Base-by-base conservation (phyloP, 2,888 invertebrate species). In the Aricia artaxerxes region DNA sequence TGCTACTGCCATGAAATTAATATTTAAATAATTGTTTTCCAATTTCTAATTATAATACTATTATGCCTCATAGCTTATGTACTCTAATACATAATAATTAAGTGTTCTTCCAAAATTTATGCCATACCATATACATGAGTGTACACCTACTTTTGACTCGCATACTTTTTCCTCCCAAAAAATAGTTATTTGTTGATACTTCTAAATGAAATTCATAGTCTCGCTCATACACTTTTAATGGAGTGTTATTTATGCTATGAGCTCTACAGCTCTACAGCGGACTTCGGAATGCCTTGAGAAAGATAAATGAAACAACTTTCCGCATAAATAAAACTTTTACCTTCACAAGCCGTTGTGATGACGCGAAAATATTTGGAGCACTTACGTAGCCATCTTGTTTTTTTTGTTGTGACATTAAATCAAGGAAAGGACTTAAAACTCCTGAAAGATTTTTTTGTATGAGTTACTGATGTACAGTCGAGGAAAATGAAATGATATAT, bases 281-380 rank as follows among this genome's bases (percentile, higher is more conserved):
- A 72, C 61, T 79, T 35, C 83, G 85, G 85, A 88, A 88, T 87
- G 87, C 85, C 85, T 83, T 84, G 84, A 83, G 85, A 85, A 89
- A 90, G 90, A 91, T 91, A 91, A 92, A 92, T 93, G 92, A 90
- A 91, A 88, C 87, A 92, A 93, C 89, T 93, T 92, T 88, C 85
- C 89, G 88, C 91, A 92, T 93, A 92, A 92, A 92, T 92, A 92
- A 91, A 90, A 92, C 85, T 91, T 91, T 87, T 87, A 87, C 88
- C 86, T 87, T 82, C 76, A 83, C 82, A 83, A 82, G 84, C 81
- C 82, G 84, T 85, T 83, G 87, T 84, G 90, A 90, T 91, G 91
- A 91, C 88, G 88, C 85, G 88, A 83, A 85, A 86, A 89, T 85
- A 87, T 88, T 87, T 85, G 85, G 83, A 86, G 86, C 84, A 87